phyloP scores from a whole-genome alignment of 2,113 vertebrate genomes.

The Meleagris gallopavo region DNA sequence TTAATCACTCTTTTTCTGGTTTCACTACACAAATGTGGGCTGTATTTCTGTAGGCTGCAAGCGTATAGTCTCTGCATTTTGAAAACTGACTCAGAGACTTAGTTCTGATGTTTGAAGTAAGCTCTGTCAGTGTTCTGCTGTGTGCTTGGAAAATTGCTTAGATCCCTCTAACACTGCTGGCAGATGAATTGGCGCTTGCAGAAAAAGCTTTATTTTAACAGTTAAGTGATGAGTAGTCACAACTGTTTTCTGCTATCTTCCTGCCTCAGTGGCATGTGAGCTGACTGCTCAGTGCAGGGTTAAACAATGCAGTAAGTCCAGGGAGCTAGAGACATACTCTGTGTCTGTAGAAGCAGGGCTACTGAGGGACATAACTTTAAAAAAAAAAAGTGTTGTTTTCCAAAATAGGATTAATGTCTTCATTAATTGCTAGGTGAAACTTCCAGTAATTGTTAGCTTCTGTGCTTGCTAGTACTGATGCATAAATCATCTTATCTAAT shows the following conservation, averaged over 20 bases:
- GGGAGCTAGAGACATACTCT: background rate
- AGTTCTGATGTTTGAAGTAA: background rate
- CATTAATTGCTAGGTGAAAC: conserved; percentile 32
- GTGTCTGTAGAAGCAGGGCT: background rate
- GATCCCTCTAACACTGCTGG: background rate
- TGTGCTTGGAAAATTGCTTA: background rate
- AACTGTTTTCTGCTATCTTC: background rate
- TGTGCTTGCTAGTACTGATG: conserved; percentile 1
- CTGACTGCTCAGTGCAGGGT: background rate
- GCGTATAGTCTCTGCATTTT: background rate
- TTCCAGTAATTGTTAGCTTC: conserved; percentile 58
- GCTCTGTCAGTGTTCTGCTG: background rate
- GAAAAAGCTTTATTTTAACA: background rate
- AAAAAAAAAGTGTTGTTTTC: background rate
- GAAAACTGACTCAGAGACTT: background rate
- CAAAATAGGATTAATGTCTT: conserved; percentile 21
- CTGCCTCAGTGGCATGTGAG: background rate
- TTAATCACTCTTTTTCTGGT: background rate
- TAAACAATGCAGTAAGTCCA: background rate
- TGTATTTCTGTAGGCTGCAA: background rate
- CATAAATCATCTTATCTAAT: conserved; percentile 19
- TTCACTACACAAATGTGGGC: background rate
- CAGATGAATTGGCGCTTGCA: background rate
- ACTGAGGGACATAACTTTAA: background rate
- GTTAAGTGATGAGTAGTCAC: background rate